Percentiles rank a stretch among this genome's conserved stretches.
Evolutionary conservation across 2,888 invertebrate species (phyloP).

Genomic region (Copidosoma aretas): DNA sequence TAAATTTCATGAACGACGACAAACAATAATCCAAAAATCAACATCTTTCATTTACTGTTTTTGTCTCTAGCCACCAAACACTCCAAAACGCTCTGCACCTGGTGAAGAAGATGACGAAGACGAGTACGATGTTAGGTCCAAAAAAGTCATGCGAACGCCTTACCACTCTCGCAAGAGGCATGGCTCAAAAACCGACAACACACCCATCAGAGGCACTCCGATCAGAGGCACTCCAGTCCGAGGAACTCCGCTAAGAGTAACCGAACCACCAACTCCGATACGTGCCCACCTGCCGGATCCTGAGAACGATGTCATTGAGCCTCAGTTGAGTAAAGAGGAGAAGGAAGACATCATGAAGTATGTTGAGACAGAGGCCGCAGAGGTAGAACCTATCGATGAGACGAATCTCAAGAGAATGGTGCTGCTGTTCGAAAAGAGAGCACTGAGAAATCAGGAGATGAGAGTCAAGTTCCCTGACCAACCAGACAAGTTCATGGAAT

Average conservation of each 20-base stretch:
- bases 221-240: conserved; percentile 19
- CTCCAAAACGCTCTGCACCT: conserved; percentile 74
- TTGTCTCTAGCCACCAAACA: conserved; percentile 76
- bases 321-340: conserved; percentile 74
- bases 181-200: conserved; percentile 3
- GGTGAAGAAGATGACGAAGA: conserved; percentile 74
- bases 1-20: too few species aligned
- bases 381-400: conserved; percentile 89
- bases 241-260: conserved; percentile 33
- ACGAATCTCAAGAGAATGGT: conserved; percentile 86
- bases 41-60: not conserved
- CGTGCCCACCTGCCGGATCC: conserved; percentile 64
- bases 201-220: conserved; percentile 31
- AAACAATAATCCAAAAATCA: too few species aligned
- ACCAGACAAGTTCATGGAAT: conserved; percentile 98
- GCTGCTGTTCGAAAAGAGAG: conserved; percentile 91
- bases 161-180: conserved; percentile 62
- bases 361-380: conserved; percentile 82
- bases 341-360: conserved; percentile 81
- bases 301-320: conserved; percentile 68
- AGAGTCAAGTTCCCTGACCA: conserved; percentile 97
- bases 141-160: conserved; percentile 64
- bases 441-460: conserved; percentile 94
- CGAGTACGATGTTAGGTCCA: conserved; percentile 67
- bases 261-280: conserved; percentile 53